phyloP scores from a whole-genome alignment of 2,797 vertebrate species.

The Pristis pectinata region DNA sequence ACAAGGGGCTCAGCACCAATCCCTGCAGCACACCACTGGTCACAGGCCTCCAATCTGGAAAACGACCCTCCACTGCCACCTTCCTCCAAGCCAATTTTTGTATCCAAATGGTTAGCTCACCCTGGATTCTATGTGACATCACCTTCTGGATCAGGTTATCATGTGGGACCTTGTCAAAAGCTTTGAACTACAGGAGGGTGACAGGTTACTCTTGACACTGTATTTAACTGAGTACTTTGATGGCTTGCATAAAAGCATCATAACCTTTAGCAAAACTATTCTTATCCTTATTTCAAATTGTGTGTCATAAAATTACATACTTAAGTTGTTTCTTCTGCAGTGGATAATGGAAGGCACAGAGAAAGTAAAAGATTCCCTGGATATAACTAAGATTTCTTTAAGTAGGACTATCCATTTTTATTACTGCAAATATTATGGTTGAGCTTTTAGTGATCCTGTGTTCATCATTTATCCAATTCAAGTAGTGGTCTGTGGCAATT shows the following conservation, averaged over 20 bases:
- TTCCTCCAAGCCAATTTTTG: too few relatives aligned
- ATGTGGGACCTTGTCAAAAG: too few relatives aligned
- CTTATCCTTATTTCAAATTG: neutral
- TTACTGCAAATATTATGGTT: neutral
- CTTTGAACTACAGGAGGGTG: neutral
- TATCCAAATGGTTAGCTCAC: too few relatives aligned
- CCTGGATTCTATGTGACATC: too few relatives aligned
- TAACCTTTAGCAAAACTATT: neutral
- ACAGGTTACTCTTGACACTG: neutral
- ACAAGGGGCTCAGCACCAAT: too few relatives aligned
- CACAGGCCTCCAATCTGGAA: too few relatives aligned
- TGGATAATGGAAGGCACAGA: neutral
- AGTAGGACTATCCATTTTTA: neutral
- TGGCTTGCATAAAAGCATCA: conserved; percentile 11
- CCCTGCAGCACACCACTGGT: too few relatives aligned
- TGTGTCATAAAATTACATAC: neutral
- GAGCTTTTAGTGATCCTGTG: neutral
- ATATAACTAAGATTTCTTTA: neutral
- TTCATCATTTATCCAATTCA: neutral
- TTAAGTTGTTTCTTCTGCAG: neutral
- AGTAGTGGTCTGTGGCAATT: neutral
- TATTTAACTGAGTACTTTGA: neutral
- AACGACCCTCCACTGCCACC: too few relatives aligned
- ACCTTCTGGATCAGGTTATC: too few relatives aligned
- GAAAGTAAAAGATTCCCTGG: neutral